Evolutionary conservation across 2,797 vertebrate genomes (phyloP).

Genomic region (Sebastolobus alascanus): DNA sequence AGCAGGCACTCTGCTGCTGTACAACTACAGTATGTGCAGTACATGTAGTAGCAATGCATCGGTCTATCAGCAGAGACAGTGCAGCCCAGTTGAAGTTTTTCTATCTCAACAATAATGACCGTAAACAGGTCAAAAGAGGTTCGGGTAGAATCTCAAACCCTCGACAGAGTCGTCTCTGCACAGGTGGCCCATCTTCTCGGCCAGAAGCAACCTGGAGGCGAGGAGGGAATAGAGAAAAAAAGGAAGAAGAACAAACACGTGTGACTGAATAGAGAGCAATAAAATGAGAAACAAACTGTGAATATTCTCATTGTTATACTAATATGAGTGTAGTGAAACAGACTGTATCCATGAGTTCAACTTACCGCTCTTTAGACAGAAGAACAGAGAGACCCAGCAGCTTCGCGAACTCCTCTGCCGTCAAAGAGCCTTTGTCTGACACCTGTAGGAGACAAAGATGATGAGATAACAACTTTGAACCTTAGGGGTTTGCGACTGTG

Average conservation of each 20-base stretch:
- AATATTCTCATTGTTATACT: background rate
- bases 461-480: background rate
- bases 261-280: background rate
- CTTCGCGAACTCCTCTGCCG: slow-evolving; percentile 97
- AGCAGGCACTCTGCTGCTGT: slow-evolving; percentile 12
- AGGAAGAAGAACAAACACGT: background rate
- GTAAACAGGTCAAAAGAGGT: slow-evolving; percentile 89
- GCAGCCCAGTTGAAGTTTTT: background rate
- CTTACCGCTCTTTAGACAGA: slow-evolving; percentile 95
- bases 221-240: slow-evolving; percentile 28
- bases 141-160: slow-evolving; percentile 97
- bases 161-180: slow-evolving; percentile 98
- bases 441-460: slow-evolving; percentile 83
- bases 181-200: slow-evolving; percentile 98
- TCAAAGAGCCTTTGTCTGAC: slow-evolving; percentile 95
- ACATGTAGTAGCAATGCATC: slow-evolving; percentile 22
- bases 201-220: slow-evolving; percentile 91
- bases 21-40: background rate
- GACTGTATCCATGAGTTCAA: background rate
- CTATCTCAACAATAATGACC: background rate
- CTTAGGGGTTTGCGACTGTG: no score
- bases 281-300: background rate
- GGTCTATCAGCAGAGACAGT: background rate
- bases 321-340: background rate
- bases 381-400: slow-evolving; percentile 97